Evolutionary conservation across 2,888 invertebrate genomes (phyloP).

Genomic region (Rambutsinella grinnellia): DNA sequence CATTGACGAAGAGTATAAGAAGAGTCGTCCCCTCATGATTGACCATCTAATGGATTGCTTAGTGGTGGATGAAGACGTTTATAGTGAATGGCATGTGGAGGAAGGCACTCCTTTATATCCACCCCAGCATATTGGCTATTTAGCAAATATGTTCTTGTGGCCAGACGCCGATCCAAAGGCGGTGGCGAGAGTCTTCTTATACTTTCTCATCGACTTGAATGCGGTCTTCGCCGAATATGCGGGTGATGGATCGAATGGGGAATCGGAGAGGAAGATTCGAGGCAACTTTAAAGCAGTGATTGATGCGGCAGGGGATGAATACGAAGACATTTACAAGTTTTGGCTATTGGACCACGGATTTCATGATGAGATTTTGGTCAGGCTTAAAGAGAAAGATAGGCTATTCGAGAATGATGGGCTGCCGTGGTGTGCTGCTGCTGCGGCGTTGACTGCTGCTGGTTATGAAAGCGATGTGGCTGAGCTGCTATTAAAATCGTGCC

Average conservation of each 20-base stretch:
- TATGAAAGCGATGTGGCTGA: slow-evolving; percentile 47
- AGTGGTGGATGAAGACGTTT: slow-evolving; percentile 51
- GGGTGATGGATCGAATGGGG: neutral
- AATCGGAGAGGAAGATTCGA: slow-evolving; percentile 45
- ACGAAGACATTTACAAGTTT: slow-evolving; percentile 57
- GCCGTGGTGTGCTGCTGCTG: slow-evolving; percentile 62
- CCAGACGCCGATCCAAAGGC: slow-evolving; percentile 53
- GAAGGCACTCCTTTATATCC: slow-evolving; percentile 60
- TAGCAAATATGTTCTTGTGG: slow-evolving; percentile 64
- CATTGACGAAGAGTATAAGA: slow-evolving; percentile 56
- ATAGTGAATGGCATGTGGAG: slow-evolving; percentile 59
- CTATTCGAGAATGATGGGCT: slow-evolving; percentile 55
- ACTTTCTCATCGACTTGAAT: slow-evolving; percentile 62
- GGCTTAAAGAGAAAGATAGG: slow-evolving; percentile 49
- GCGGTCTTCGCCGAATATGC: neutral
- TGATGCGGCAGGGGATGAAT: slow-evolving; percentile 55
- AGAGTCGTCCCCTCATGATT: slow-evolving; percentile 61
- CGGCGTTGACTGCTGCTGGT: slow-evolving; percentile 55
- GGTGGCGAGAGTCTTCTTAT: slow-evolving; percentile 61
- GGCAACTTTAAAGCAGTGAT: slow-evolving; percentile 63
- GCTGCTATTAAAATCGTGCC: slow-evolving; percentile 58
- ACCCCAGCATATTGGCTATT: slow-evolving; percentile 62
- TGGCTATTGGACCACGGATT: slow-evolving; percentile 63
- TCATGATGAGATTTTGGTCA: slow-evolving; percentile 50
- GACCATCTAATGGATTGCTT: slow-evolving; percentile 61